A percentile compares a stretch with the other conserved stretches of the same genome.
These are phyloP conservation scores for Congeria kusceri DNA, from an alignment of 2,888 invertebrate genomes.

Conservation along the genomic window DNA sequence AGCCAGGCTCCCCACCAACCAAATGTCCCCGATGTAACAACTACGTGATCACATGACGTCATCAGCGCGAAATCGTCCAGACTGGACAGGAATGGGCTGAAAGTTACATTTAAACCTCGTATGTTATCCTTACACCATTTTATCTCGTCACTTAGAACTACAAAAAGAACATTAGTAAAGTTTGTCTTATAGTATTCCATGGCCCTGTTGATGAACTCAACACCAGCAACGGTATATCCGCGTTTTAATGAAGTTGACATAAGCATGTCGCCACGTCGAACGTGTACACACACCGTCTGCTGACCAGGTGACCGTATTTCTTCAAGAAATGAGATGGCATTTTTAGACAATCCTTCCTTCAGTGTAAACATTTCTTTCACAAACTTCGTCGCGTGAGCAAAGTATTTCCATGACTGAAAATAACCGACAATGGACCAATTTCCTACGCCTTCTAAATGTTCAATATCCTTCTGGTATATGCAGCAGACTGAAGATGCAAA, in stretches of 20 bases:
- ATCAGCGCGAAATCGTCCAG: background rate
- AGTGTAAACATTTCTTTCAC: background rate
- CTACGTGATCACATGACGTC: slow-evolving; percentile 6
- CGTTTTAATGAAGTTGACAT: background rate
- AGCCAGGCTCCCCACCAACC: slow-evolving; percentile 1
- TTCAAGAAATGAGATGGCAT: background rate
- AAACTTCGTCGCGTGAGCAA: slow-evolving; percentile 43
- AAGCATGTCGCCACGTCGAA: background rate
- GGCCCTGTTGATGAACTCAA: background rate
- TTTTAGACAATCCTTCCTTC: background rate
- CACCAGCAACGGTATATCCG: slow-evolving; percentile 1
- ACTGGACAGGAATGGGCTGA: background rate
- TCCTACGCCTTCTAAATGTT: slow-evolving; percentile 39
- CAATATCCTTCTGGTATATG: slow-evolving; percentile 39
- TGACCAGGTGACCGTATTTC: too few species aligned
- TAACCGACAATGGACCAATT: slow-evolving; percentile 71
- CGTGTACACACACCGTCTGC: background rate
- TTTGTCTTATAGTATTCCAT: background rate
- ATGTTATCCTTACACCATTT: background rate
- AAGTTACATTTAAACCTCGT: background rate
- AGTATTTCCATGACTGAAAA: slow-evolving; percentile 76
- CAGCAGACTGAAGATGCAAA: slow-evolving; percentile 51
- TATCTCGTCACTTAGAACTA: background rate
- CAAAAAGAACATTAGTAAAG: background rate
- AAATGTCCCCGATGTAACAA: background rate